These are phyloP conservation scores for Rhabdophis nuchalis DNA, from an alignment of 2,797 vertebrate species.

Conservation along the genomic window DNA sequence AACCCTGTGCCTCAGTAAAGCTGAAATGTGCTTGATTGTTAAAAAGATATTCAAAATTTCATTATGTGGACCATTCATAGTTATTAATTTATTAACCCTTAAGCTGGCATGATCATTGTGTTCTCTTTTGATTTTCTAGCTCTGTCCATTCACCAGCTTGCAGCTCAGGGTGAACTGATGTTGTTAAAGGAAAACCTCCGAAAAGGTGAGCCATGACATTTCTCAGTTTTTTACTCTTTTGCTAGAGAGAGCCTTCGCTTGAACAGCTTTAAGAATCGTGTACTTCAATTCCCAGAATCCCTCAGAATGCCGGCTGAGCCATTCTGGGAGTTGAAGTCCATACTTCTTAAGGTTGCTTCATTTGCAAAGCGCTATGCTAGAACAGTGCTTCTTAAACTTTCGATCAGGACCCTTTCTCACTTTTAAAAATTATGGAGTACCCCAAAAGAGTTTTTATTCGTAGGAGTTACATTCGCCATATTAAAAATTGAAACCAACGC, in stretches of 20 bases:
- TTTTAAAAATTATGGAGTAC: neutral
- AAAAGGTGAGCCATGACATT: constrained; percentile 73
- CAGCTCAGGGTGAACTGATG: constrained; percentile 89
- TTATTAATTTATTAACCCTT: neutral
- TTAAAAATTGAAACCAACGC: neutral
- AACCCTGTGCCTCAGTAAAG: neutral
- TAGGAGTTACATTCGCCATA: neutral
- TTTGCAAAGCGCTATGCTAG: neutral
- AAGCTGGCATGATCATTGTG: neutral
- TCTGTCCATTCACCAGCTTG: constrained; percentile 91
- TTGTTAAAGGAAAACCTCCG: constrained; percentile 81
- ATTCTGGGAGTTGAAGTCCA: neutral
- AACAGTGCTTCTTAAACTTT: neutral
- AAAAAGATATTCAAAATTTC: neutral
- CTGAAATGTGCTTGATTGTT: neutral
- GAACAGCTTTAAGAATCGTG: neutral
- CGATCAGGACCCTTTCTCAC: neutral
- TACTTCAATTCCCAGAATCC: neutral
- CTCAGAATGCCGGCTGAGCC: neutral
- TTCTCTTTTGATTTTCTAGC: constrained; percentile 64
- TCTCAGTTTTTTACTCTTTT: neutral
- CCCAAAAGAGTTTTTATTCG: neutral
- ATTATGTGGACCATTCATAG: neutral
- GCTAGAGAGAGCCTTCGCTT: neutral
- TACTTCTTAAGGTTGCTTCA: neutral